Evolutionary conservation across 2,113 vertebrate genomes (phyloP).

Genomic region (Microcebus lehilahytsara): DNA sequence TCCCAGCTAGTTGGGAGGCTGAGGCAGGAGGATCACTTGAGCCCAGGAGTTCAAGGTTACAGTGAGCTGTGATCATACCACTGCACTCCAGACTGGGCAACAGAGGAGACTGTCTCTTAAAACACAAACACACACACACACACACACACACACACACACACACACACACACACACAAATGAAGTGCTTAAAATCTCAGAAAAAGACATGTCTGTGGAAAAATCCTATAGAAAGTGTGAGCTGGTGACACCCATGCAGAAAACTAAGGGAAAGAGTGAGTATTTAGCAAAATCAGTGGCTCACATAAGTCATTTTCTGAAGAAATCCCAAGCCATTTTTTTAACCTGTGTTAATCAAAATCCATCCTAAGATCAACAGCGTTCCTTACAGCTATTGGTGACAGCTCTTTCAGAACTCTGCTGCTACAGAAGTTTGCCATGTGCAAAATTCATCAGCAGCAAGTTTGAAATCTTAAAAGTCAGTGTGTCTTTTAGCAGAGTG

Average conservation of each 20-base stretch:
- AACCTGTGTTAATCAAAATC: not conserved
- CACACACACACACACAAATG: not conserved
- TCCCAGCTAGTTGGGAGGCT: too few relatives aligned
- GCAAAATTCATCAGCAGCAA: constrained; percentile 28
- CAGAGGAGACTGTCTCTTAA: too few relatives aligned
- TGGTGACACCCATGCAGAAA: not conserved
- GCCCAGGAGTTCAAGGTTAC: too few relatives aligned
- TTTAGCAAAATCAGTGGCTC: not conserved
- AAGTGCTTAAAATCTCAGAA: not conserved
- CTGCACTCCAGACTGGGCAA: too few relatives aligned
- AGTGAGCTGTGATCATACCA: too few relatives aligned
- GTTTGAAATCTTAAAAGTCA: constrained; percentile 23
- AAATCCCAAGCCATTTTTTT: not conserved
- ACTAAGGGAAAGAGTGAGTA: not conserved
- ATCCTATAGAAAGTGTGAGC: not conserved
- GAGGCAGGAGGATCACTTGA: too few relatives aligned
- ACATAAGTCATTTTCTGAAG: not conserved
- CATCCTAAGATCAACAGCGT: not conserved
- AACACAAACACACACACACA: too few relatives aligned
- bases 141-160: too few relatives aligned
- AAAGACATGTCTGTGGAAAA: not conserved
- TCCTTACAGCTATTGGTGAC: not conserved
- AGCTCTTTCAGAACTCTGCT: not conserved
- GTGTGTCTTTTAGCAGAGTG: not conserved
- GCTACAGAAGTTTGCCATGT: not conserved